A percentile compares a stretch with the other conserved stretches of the same genome.
Conservation (phyloP, 2,797 vertebrate genomes). For the Hydrocynus forskahlii region DNA sequence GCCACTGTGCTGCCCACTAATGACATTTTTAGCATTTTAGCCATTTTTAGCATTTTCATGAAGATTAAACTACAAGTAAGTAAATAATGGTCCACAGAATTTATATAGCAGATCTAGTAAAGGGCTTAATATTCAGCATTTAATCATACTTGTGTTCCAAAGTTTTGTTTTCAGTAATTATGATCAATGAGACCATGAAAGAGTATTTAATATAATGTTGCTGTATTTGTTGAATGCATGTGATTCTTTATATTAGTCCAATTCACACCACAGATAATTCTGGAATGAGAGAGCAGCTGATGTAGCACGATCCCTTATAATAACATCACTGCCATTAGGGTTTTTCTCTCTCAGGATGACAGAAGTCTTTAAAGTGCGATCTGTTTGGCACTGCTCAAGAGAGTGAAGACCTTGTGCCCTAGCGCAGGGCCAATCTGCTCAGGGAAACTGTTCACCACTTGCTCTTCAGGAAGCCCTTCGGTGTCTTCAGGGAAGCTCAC, state of each 20-base stretch:
- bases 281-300: conserved; percentile 80
- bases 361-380: background rate
- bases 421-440: background rate
- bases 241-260: conserved; percentile 71
- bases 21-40: too few relatives aligned
- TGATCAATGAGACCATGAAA: too few relatives aligned
- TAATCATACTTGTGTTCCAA: too few relatives aligned
- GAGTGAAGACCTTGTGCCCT: background rate
- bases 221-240: too few relatives aligned
- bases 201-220: too few relatives aligned
- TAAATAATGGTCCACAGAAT: background rate
- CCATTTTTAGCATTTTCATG: too few relatives aligned
- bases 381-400: background rate
- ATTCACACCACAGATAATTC: conserved; percentile 83
- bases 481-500: background rate
- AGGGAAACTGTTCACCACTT: background rate
- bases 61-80: background rate
- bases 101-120: too few relatives aligned
- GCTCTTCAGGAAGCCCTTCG: background rate
- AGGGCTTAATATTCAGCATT: too few relatives aligned
- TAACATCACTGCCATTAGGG: conserved; percentile 66
- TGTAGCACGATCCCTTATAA: conserved; percentile 79
- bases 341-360: conserved; percentile 74
- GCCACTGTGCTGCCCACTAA: too few relatives aligned
- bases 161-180: too few relatives aligned